A percentile compares a stretch with the other conserved stretches of the same genome.
Conservation (phyloP, 2,797 vertebrate genomes). For the Mormyrus hasselquistii region DNA sequence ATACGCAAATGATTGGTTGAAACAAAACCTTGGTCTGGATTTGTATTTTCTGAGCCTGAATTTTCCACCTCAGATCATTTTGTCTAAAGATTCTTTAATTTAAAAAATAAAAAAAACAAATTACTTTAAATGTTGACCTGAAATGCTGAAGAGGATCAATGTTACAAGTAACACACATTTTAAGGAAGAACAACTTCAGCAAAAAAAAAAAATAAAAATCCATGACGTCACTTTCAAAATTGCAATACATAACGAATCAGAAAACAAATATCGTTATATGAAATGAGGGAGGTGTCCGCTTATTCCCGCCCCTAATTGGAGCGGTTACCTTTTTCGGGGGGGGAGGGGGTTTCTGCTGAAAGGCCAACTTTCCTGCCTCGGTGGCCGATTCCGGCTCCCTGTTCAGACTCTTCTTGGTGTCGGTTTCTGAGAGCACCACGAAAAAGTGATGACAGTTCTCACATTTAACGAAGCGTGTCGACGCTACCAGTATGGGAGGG, state of each 20-base stretch:
- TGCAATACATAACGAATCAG: neutral
- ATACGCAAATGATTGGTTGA: neutral
- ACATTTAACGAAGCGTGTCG: slow-evolving; percentile 95
- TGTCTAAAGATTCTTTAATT: neutral
- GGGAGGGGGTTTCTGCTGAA: slow-evolving; percentile 92
- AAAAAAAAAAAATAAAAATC: neutral
- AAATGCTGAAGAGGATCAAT: neutral
- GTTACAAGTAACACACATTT: neutral
- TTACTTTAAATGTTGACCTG: neutral
- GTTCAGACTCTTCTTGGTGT: slow-evolving; percentile 92
- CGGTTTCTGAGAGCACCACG: slow-evolving; percentile 90
- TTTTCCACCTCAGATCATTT: neutral
- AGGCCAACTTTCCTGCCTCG: slow-evolving; percentile 88
- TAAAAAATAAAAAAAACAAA: neutral
- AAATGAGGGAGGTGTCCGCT: neutral
- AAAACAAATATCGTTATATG: neutral
- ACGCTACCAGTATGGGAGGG: slow-evolving; percentile 66
- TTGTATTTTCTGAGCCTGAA: neutral
- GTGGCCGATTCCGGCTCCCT: slow-evolving; percentile 89
- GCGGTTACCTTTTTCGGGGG: slow-evolving; percentile 86
- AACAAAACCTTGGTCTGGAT: neutral
- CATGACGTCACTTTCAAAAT: neutral
- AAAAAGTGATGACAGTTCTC: slow-evolving; percentile 99
- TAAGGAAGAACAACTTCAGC: neutral
- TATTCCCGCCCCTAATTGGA: neutral